A percentile compares a stretch with the other conserved stretches of the same genome.
Evolutionary conservation across 2,888 invertebrate species (phyloP).

Genomic region (Nowickia ferox): DNA sequence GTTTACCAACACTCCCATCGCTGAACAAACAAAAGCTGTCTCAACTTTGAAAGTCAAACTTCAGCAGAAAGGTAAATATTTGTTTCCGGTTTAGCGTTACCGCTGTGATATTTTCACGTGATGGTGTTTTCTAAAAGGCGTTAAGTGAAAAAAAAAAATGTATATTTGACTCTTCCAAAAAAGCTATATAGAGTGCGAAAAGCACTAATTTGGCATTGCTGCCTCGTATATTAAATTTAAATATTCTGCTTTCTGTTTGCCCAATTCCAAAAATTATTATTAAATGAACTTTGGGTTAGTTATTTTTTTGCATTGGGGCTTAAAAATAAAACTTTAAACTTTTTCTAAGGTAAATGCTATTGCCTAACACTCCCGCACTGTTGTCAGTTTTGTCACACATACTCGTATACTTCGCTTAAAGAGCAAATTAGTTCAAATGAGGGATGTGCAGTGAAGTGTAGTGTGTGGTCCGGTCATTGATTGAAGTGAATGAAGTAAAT

Average conservation of each 20-base stretch:
- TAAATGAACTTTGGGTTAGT: neutral
- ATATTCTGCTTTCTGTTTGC: neutral
- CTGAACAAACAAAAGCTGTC: too few species aligned
- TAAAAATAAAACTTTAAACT: constrained; percentile 20
- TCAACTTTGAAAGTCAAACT: too few species aligned
- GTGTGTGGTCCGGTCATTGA: constrained; percentile 45
- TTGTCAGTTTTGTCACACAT: constrained; percentile 44
- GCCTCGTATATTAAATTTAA: neutral
- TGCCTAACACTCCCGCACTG: constrained; percentile 4
- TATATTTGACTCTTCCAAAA: too few species aligned
- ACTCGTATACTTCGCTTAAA: constrained; percentile 22
- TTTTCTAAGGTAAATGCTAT: constrained; percentile 24
- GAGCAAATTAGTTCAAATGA: constrained; percentile 53
- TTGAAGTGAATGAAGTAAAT: constrained; percentile 60
- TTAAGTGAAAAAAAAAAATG: too few species aligned
- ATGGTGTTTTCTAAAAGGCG: too few species aligned
- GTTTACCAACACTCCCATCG: too few species aligned
- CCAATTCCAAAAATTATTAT: neutral
- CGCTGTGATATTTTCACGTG: too few species aligned
- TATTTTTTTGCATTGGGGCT: neutral
- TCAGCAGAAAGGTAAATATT: too few species aligned
- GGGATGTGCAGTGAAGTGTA: constrained; percentile 44
- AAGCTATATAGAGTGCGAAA: too few species aligned
- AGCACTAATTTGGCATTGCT: too few species aligned
- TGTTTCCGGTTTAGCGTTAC: too few species aligned